These are phyloP conservation scores for Chaetops frenatus DNA, from an alignment of 2,113 vertebrate genomes.

Conservation along the genomic window DNA sequence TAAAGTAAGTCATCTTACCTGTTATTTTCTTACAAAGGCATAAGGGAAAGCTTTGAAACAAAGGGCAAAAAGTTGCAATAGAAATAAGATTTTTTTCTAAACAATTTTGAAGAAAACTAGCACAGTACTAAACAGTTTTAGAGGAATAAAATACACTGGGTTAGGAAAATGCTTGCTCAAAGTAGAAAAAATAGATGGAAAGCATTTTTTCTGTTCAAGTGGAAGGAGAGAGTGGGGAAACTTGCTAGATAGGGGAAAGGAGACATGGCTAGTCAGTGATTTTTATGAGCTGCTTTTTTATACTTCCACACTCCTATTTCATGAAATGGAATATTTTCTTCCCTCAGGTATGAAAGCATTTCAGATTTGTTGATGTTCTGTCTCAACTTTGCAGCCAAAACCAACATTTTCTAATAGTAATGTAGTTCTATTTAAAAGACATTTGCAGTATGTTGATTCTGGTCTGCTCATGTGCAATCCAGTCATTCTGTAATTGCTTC, in stretches of 20 bases:
- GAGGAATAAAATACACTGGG: neutral
- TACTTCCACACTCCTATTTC: neutral
- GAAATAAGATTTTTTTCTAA: neutral
- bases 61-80: neutral
- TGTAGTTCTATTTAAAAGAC: neutral
- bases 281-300: neutral
- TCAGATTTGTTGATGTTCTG: neutral
- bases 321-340: neutral
- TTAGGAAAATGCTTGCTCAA: neutral
- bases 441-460: neutral
- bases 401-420: neutral
- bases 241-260: neutral
- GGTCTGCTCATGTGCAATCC: neutral
- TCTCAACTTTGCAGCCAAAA: neutral
- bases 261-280: neutral
- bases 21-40: neutral
- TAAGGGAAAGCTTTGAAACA: neutral
- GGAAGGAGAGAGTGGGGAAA: fast-evolving
- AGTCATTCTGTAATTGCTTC: neutral
- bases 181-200: neutral
- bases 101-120: neutral
- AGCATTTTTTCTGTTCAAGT: neutral
- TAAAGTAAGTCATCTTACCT: neutral
- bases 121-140: neutral
- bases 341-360: neutral